Base-by-base conservation (phyloP, 2,797 vertebrate species). In the Crocodylus rhombifer region DNA sequence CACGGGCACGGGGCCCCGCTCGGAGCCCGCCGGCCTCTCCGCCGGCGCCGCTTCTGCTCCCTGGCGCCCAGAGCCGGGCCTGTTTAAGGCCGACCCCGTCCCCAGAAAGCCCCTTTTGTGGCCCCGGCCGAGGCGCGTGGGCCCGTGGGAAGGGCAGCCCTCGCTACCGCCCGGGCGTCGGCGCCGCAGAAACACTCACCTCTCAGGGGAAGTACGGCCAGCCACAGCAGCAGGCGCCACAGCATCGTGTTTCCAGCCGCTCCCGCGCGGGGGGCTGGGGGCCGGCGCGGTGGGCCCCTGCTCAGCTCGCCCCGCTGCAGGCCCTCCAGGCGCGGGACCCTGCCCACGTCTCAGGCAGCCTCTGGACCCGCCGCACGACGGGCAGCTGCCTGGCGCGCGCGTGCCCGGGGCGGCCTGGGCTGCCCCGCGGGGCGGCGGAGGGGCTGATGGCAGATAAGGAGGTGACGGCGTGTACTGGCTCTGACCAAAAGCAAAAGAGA, bases 401-500 rank as follows among this genome's bases (percentile, higher is more conserved):
- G n/a, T 12, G 26, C 21, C 21, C 17, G 33, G 26, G n/a, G 57
- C 18, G 77, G 56, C n/a, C 20, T 7, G 26, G 17, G 30, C 20
- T 26, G 36, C 9, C 13, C 16, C 5, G 6, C 18, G 62, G 62
- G 30, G 12, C 20, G 13, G 5, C 14, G 12, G 16, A 20, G 33
- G 61, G 7, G 28, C 28, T 14, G 5, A 4, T 13, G 58, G 78
- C 87, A 56, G 80, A 51, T 30, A 0, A 3, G 0, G 2, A 61
- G 75, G 15, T 0, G 9, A 2, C 51, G 51, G 13, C 3, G 10
- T 14, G 0, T 25, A 63, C 64, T 84, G 60, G 0, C 63, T 84
- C 74, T 55, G 55, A 88, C 63, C 77, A 74, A 91, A 95, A 97
- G 3, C 83, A 91, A 95, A 97, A 97, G 91, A 95, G 96, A 95